phyloP scores from a whole-genome alignment of 2,797 vertebrate species.

The Gila robusta region DNA sequence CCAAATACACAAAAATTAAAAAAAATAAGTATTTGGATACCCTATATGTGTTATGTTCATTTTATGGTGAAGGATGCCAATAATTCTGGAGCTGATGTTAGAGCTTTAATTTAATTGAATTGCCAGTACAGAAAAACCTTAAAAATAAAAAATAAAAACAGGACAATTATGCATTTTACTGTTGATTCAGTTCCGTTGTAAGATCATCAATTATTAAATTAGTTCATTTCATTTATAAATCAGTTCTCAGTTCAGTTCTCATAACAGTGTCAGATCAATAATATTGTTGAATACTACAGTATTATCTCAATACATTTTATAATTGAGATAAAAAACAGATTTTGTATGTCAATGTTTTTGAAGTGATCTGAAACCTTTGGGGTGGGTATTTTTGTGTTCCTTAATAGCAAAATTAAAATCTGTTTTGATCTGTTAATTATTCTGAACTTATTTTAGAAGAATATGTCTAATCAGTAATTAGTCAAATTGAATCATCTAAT shows the following conservation, averaged over 20 bases:
- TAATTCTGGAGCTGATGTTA: not conserved
- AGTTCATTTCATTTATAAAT: too few species aligned
- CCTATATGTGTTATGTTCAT: not conserved
- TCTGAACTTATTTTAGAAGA: not conserved
- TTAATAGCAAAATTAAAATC: not conserved
- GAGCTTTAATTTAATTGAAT: not conserved
- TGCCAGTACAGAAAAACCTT: not conserved
- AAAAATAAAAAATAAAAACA: too few species aligned
- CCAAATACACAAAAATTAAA: too few species aligned
- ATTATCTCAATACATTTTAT: not conserved
- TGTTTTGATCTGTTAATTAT: not conserved
- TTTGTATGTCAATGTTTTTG: not conserved
- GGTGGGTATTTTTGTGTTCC: not conserved
- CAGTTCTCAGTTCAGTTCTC: too few species aligned
- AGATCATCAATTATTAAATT: too few species aligned
- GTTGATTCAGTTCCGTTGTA: too few species aligned
- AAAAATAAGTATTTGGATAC: too few species aligned
- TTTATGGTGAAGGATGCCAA: not conserved
- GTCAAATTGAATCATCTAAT: not conserved
- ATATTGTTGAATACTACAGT: too few species aligned
- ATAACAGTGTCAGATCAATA: too few species aligned
- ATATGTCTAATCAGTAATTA: constrained; percentile 4
- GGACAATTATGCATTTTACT: too few species aligned
- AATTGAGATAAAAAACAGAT: not conserved
- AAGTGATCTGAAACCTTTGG: not conserved